These are phyloP conservation scores for Corvus cornix DNA, from an alignment of 2,113 vertebrate genomes.

Conservation along the genomic window DNA sequence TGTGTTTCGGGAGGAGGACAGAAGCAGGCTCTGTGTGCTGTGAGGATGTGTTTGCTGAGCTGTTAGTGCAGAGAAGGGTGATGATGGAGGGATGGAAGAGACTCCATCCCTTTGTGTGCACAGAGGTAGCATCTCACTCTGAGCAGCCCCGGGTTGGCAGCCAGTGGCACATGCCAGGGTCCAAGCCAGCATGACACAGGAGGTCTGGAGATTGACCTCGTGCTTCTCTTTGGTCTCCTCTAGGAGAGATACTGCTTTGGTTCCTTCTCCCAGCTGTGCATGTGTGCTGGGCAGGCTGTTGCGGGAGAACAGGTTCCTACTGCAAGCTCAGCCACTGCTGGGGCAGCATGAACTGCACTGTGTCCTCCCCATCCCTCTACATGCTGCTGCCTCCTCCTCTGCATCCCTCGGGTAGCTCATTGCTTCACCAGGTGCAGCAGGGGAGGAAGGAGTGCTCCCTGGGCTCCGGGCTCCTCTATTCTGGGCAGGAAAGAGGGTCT, in stretches of 20 bases:
- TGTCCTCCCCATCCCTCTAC: accelerated
- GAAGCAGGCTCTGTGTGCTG: background rate
- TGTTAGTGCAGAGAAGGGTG: background rate
- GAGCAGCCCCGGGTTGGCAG: background rate
- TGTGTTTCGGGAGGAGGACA: background rate
- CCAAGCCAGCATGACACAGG: background rate
- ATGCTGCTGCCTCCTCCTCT: background rate
- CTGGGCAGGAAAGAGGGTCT: background rate
- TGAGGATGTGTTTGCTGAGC: background rate
- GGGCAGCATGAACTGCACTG: accelerated
- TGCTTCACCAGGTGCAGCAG: background rate
- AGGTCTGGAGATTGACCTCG: background rate
- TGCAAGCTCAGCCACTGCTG: background rate
- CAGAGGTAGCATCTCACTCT: background rate
- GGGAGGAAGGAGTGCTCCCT: background rate
- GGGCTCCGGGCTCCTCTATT: background rate
- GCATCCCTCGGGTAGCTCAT: background rate
- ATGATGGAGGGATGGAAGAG: background rate
- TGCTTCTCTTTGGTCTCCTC: background rate
- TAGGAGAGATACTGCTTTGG: background rate
- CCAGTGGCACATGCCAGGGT: background rate
- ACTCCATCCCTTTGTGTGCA: background rate
- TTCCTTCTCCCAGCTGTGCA: background rate
- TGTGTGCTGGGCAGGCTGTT: background rate
- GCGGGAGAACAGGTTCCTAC: background rate